Evolutionary conservation across 2,797 vertebrate genomes (phyloP).

Genomic region (Enteromius paludinosus): DNA sequence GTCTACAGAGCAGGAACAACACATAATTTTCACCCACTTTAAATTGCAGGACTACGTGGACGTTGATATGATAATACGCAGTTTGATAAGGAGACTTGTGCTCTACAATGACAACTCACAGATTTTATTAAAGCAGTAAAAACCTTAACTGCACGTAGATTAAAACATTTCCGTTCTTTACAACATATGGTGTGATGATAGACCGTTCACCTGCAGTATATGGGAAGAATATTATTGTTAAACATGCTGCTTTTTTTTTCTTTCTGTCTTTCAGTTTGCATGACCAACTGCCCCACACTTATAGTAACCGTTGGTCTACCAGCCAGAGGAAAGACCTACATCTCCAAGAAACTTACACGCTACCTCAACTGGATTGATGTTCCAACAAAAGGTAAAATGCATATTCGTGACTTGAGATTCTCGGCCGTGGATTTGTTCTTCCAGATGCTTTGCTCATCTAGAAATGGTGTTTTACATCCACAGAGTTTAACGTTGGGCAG

Average conservation of each 20-base stretch:
- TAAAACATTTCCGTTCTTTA: not conserved
- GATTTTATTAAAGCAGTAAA: constrained; percentile 28
- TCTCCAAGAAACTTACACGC: constrained; percentile 98
- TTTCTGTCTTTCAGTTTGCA: constrained; percentile 84
- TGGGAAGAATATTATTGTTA: not conserved
- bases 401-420: not conserved
- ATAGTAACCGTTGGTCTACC: constrained; percentile 98
- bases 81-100: constrained; percentile 53
- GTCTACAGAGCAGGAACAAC: not conserved
- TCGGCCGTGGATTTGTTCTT: not conserved
- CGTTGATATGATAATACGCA: not conserved
- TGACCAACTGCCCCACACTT: constrained; percentile 97
- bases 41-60: constrained; percentile 1
- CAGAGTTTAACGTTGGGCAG: constrained; percentile 98
- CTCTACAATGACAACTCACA: constrained; percentile 33
- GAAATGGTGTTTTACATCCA: not conserved
- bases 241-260: not conserved
- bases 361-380: constrained; percentile 99
- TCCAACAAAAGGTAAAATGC: constrained; percentile 87
- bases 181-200: not conserved
- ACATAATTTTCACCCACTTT: not conserved
- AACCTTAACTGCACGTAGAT: not conserved
- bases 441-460: not conserved
- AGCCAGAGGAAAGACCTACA: constrained; percentile 96
- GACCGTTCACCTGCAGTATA: not conserved